A percentile compares a stretch with the other conserved stretches of the same genome.
phyloP scores from a whole-genome alignment of 2,797 vertebrate genomes.

The Cuniculus paca region DNA sequence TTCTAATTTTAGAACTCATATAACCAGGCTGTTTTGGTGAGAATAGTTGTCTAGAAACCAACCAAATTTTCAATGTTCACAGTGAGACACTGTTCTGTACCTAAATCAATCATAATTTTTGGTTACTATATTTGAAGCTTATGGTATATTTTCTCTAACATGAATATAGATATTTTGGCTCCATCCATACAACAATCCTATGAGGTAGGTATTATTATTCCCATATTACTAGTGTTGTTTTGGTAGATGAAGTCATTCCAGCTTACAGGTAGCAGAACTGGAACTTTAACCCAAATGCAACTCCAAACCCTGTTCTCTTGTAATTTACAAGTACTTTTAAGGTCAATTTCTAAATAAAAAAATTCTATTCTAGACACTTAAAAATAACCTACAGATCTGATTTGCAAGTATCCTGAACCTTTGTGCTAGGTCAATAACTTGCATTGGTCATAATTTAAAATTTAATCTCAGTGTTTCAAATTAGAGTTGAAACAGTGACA shows the following conservation, averaged over 20 bases:
- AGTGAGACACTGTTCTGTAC: neutral
- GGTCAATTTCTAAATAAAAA: conserved; percentile 25
- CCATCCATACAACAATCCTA: neutral
- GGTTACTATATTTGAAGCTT: neutral
- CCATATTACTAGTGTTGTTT: neutral
- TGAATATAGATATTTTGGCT: neutral
- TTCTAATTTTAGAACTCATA: conserved; percentile 64
- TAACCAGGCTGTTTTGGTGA: neutral
- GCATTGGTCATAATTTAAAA: conserved; percentile 2
- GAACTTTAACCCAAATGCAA: neutral
- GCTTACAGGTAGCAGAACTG: neutral
- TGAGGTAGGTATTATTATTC: neutral
- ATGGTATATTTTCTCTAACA: neutral
- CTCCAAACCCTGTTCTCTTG: neutral
- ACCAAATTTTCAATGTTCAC: neutral
- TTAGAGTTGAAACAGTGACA: neutral
- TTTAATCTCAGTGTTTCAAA: neutral
- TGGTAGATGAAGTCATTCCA: neutral
- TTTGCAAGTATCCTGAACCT: conserved; percentile 23
- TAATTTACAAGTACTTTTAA: neutral
- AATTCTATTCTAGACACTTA: neutral
- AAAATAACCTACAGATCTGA: neutral
- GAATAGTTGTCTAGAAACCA: neutral
- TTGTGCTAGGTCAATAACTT: neutral
- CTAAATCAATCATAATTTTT: neutral